A percentile compares a stretch with the other conserved stretches of the same genome.
phyloP scores from a whole-genome alignment of 2,797 vertebrate species.

The Danio jaintianensis region DNA sequence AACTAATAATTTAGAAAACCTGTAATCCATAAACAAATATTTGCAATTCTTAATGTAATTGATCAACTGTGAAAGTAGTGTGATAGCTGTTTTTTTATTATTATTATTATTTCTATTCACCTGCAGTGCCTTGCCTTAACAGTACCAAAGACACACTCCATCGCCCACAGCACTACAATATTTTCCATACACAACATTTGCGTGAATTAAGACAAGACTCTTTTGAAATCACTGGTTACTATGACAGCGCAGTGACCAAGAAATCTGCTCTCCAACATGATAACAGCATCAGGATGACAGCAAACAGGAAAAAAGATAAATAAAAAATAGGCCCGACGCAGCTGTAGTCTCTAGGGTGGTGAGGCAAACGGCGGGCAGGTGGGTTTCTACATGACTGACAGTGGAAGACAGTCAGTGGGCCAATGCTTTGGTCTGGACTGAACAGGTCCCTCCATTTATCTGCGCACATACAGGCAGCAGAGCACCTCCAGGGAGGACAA shows the following conservation, averaged over 20 bases:
- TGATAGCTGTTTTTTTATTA: too few species aligned
- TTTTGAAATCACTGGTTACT: constrained; percentile 43
- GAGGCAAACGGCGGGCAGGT: constrained; percentile 41
- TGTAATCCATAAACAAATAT: too few species aligned
- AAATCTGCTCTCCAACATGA: constrained; percentile 26
- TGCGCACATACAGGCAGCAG: constrained; percentile 12
- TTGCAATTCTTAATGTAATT: too few species aligned
- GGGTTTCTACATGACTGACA: constrained; percentile 52
- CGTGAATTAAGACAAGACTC: background rate
- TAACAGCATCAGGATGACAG: constrained; percentile 17
- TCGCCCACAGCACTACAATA: constrained; percentile 1
- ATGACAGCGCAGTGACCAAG: constrained; percentile 42
- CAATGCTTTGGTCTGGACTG: constrained; percentile 42
- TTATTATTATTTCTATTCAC: too few species aligned
- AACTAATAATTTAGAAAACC: too few species aligned
- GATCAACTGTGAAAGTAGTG: too few species aligned
- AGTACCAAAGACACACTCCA: constrained; percentile 12
- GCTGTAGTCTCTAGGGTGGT: constrained; percentile 30
- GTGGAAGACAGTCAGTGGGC: constrained; percentile 41
- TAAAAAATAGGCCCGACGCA: background rate
- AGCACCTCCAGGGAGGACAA: constrained; percentile 37
- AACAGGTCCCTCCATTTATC: constrained; percentile 37
- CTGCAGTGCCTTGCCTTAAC: background rate
- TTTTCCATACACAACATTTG: constrained; percentile 4
- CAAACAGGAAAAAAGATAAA: constrained; percentile 1